These are phyloP conservation scores for Gallinago stenura DNA, from an alignment of 2,797 vertebrate genomes.

Conservation along the genomic window DNA sequence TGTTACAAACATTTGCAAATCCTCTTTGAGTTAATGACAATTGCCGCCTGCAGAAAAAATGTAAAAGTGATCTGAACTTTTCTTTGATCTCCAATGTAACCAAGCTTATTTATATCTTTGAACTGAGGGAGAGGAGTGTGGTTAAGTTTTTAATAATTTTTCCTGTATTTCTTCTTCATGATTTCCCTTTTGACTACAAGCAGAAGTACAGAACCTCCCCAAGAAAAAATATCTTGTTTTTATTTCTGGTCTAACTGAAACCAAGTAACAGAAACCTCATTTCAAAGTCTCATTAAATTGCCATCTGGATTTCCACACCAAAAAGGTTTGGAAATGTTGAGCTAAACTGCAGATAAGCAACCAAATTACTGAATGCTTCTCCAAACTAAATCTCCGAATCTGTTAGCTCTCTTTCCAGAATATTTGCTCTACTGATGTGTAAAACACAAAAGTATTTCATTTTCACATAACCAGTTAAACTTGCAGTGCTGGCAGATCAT, in stretches of 20 bases:
- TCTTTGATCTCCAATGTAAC: neutral
- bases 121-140: neutral
- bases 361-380: constrained; percentile 47
- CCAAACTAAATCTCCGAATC: constrained; percentile 12
- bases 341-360: constrained; percentile 55
- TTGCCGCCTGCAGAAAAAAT: neutral
- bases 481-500: neutral
- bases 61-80: neutral
- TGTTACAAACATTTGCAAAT: neutral
- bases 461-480: constrained; percentile 31
- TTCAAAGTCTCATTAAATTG: constrained; percentile 67
- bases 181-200: neutral
- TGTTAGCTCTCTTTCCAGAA: neutral
- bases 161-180: neutral
- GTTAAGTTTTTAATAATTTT: neutral
- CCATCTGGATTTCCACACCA: constrained; percentile 67
- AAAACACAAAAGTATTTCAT: constrained; percentile 51
- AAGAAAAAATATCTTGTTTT: neutral
- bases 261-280: constrained; percentile 39
- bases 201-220: neutral
- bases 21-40: neutral
- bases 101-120: neutral
- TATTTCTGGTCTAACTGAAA: constrained; percentile 49
- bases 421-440: constrained; percentile 41
- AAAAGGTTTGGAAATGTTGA: constrained; percentile 43